These are phyloP conservation scores for Drosophila aldrichi DNA, from an alignment of 2,888 invertebrate species.

Conservation along the genomic window DNA sequence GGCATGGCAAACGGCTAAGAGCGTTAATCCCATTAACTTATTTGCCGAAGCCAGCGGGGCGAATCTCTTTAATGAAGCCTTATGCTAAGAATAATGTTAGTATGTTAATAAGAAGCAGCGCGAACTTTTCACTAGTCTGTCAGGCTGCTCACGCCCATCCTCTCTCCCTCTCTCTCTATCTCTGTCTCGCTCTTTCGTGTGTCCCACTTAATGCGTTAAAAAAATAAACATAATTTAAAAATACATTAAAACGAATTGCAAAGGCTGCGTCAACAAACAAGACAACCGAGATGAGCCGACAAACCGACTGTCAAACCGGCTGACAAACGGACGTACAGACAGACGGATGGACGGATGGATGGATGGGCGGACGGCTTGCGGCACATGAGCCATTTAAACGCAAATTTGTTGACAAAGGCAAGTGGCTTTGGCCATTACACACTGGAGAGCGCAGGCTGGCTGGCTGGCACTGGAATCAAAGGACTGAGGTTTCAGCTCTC, in stretches of 20 bases:
- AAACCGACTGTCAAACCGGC: slow-evolving; percentile 27
- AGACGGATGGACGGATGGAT: background rate
- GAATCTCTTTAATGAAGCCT: slow-evolving; percentile 25
- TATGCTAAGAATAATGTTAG: slow-evolving; percentile 19
- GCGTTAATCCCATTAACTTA: slow-evolving; percentile 31
- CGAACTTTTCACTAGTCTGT: slow-evolving; percentile 26
- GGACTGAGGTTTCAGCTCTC: slow-evolving; percentile 25
- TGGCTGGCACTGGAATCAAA: slow-evolving; percentile 9
- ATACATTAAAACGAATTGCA: slow-evolving; percentile 77
- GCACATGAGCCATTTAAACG: slow-evolving; percentile 73
- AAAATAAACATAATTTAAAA: slow-evolving; percentile 78
- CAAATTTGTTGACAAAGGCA: slow-evolving; percentile 80
- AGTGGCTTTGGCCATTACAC: slow-evolving; percentile 78
- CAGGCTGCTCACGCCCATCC: slow-evolving; percentile 5
- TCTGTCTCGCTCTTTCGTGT: background rate
- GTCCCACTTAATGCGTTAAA: slow-evolving; percentile 48
- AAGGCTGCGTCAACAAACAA: slow-evolving; percentile 46
- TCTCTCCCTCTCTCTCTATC: background rate
- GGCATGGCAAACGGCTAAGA: slow-evolving; percentile 13
- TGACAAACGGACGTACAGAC: slow-evolving; percentile 8
- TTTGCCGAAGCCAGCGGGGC: slow-evolving; percentile 10
- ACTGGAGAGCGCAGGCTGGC: slow-evolving; percentile 35
- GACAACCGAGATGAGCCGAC: slow-evolving; percentile 41
- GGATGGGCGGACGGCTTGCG: slow-evolving; percentile 18
- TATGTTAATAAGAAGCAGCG: slow-evolving; percentile 29